phyloP scores from a whole-genome alignment of 2,888 invertebrate genomes.

The Megalurothrips usitatus region DNA sequence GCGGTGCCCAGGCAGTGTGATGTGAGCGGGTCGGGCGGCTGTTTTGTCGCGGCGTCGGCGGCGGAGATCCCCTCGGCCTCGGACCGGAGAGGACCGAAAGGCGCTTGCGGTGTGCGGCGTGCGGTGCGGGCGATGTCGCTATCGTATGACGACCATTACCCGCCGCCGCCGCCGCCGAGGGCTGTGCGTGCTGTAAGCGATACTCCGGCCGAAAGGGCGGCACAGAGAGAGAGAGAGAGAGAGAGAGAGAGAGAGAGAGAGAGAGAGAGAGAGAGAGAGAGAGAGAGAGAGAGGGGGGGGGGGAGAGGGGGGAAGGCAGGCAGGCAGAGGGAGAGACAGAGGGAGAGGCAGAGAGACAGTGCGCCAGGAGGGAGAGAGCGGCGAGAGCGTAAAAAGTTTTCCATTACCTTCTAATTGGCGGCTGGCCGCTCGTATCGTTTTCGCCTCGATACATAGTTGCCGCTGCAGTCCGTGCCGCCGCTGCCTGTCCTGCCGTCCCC shows the following conservation, averaged over 20 bases:
- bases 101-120: background rate
- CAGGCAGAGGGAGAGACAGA: too few species aligned
- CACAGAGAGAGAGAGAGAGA: too few species aligned
- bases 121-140: background rate
- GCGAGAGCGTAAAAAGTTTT: background rate
- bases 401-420: background rate
- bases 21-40: background rate
- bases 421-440: background rate
- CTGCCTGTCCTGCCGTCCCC: background rate
- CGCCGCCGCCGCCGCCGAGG: too few species aligned
- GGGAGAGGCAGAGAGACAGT: too few species aligned
- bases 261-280: too few species aligned
- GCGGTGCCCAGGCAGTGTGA: background rate
- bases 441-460: background rate
- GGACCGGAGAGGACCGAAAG: too few species aligned
- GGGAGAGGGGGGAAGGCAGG: too few species aligned
- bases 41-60: too few species aligned
- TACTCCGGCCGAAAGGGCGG: background rate
- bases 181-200: background rate
- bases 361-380: background rate
- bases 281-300: too few species aligned
- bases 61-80: too few species aligned
- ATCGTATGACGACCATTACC: conserved; percentile 6
- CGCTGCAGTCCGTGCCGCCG: too few species aligned
- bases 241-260: too few species aligned